A percentile compares a stretch with the other conserved stretches of the same genome.
phyloP scores from a whole-genome alignment of 2,888 invertebrate species.

The Omphaloscelis lunosa region DNA sequence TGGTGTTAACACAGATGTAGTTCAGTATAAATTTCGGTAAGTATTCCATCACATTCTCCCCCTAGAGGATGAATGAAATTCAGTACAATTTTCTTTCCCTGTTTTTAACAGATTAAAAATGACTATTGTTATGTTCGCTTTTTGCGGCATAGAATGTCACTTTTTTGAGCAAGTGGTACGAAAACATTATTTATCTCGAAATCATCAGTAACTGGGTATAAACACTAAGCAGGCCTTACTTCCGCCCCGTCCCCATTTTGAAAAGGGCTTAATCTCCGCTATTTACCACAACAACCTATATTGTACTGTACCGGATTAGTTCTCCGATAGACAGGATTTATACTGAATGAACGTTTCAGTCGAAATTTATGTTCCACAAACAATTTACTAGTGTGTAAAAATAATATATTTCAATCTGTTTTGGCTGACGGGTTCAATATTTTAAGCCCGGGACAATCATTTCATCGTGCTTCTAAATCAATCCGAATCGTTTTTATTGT shows the following conservation, averaged over 20 bases:
- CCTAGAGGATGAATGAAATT: too few species aligned
- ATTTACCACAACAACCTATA: slow-evolving; percentile 60
- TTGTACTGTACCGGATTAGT: slow-evolving; percentile 57
- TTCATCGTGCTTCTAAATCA: background rate
- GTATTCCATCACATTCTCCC: too few species aligned
- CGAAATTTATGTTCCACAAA: slow-evolving; percentile 22
- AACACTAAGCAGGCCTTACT: slow-evolving; percentile 48
- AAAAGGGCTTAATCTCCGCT: slow-evolving; percentile 66
- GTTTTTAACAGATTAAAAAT: too few species aligned
- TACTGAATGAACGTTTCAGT: slow-evolving; percentile 43
- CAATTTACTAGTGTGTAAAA: background rate
- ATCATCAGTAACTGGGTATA: slow-evolving; percentile 38
- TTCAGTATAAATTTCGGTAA: too few species aligned
- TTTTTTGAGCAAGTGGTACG: too few species aligned
- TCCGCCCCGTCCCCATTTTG: slow-evolving; percentile 50
- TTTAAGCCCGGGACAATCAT: background rate
- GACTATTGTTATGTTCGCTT: too few species aligned
- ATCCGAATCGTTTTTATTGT: background rate
- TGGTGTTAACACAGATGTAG: too few species aligned
- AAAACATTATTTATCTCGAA: slow-evolving; percentile 12
- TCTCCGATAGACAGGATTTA: slow-evolving; percentile 61
- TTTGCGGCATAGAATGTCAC: too few species aligned
- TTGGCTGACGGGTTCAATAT: background rate
- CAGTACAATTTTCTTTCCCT: too few species aligned
- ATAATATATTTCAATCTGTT: background rate